Percentiles rank a stretch among this genome's conserved stretches.
Conservation (phyloP, 2,888 invertebrate species). For the Cataglyphis livida region DNA sequence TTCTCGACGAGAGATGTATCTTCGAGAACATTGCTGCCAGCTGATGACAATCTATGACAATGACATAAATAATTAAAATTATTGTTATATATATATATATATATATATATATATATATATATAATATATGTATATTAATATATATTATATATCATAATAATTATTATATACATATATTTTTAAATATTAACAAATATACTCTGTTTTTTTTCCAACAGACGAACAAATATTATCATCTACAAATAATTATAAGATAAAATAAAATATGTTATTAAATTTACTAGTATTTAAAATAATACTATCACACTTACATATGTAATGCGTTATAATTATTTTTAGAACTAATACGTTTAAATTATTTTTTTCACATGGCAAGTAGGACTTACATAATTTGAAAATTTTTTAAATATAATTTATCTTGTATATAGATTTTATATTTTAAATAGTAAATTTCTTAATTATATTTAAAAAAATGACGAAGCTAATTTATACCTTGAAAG, state of each 20-base stretch:
- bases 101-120: no score
- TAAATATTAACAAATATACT: background rate
- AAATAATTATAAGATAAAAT: background rate
- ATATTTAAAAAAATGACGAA: background rate
- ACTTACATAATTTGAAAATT: background rate
- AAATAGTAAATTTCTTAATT: background rate
- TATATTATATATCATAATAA: no score
- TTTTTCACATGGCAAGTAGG: background rate
- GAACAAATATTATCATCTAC: background rate
- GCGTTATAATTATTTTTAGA: background rate
- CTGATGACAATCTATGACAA: slow-evolving; percentile 91
- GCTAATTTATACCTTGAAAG: slow-evolving; percentile 88
- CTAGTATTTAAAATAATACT: background rate
- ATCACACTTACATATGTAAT: background rate
- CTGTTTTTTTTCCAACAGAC: background rate
- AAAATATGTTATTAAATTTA: background rate
- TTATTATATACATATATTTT: background rate
- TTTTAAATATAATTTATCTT: background rate
- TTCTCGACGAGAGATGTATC: slow-evolving; percentile 98
- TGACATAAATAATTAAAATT: slow-evolving; percentile 8
- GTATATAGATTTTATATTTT: background rate
- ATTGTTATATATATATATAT: background rate
- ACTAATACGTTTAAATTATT: background rate
- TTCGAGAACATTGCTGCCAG: slow-evolving; percentile 96
- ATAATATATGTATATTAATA: no score